Base-by-base conservation (phyloP, 2,113 vertebrate genomes). In the Puffinus mauretanicus region DNA sequence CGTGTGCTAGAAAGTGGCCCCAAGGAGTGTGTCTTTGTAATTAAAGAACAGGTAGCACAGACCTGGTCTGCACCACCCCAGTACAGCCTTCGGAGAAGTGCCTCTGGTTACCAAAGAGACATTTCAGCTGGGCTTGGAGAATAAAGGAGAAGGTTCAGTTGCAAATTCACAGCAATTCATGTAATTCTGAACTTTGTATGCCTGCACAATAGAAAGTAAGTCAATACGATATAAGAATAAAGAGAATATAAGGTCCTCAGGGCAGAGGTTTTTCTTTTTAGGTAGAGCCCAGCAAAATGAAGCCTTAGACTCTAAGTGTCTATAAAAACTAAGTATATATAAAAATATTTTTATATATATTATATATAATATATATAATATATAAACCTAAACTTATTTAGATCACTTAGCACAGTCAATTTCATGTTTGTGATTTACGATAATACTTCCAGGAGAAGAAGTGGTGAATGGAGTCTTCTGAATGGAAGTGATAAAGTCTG, bases 11-110 rank as follows among this genome's bases (percentile, higher is more conserved):
- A 40, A 79, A 71, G 65, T 7, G 30, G 12, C 26, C 52, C 26
- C 15, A 38, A 25, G 18, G 27, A 54, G 9, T 2, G 13, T 12
- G 34, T 13, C 55, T 42, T 46, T 24, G 12, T 19, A 57, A 17
- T 19, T n/a, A 32, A 16, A 13, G 57, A 80, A 27, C 47, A 64
- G 47, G 36, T 19, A 62, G 55, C 64, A 54, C 15, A 51, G 46
- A 73, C 8, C 25, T 16, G 20, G 14, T 55, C 26, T 51, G n/a
- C 30, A 58, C 26, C 62, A 46, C 10, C 13, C 27, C 57, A 24
- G 34, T 36, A 38, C 9, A n/a, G 30, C 34, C n/a, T 57, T 55
- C 3, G 2, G 36, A 81, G 36, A 77, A 69, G 36, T 0, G 0
- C 20, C 29, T 78, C 67, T 71, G n/a, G 58, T n/a, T 77, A 86